Conservation (phyloP, 2,113 vertebrate species). For the Gallinago jamesoni region DNA sequence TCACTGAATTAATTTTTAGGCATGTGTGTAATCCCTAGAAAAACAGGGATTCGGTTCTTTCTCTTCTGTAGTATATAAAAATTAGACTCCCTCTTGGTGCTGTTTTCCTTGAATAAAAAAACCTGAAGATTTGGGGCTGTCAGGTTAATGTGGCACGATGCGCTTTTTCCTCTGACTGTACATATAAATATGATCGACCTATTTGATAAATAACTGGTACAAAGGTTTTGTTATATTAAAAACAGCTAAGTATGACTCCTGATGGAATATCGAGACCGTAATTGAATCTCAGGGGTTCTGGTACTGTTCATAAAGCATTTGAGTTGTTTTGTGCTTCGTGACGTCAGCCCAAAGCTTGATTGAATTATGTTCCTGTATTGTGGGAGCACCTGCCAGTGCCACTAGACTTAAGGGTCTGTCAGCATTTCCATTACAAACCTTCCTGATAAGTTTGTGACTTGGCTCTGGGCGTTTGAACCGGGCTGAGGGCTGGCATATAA, state of each 20-base stretch:
- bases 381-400: conserved; percentile 71
- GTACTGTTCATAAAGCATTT: conserved; percentile 74
- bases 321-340: conserved; percentile 72
- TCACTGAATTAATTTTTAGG: background rate
- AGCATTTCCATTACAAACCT: conserved; percentile 64
- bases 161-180: background rate
- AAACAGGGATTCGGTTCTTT: background rate
- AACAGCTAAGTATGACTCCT: conserved; percentile 70
- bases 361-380: conserved; percentile 70
- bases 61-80: background rate
- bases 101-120: background rate
- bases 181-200: conserved; percentile 41
- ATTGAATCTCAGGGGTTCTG: conserved; percentile 80
- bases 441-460: conserved; percentile 35
- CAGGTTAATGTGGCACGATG: background rate
- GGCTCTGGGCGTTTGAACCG: background rate
- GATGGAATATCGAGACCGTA: conserved; percentile 73
- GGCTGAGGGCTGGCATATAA: background rate
- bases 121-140: background rate
- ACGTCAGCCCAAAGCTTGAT: conserved; percentile 77
- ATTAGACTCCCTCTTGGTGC: background rate
- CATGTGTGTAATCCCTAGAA: background rate
- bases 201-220: conserved; percentile 70
- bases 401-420: conserved; percentile 30
- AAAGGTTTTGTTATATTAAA: conserved; percentile 73